A percentile compares a stretch with the other conserved stretches of the same genome.
Conservation (phyloP, 2,797 vertebrate species). For the Glyptemys insculpta region DNA sequence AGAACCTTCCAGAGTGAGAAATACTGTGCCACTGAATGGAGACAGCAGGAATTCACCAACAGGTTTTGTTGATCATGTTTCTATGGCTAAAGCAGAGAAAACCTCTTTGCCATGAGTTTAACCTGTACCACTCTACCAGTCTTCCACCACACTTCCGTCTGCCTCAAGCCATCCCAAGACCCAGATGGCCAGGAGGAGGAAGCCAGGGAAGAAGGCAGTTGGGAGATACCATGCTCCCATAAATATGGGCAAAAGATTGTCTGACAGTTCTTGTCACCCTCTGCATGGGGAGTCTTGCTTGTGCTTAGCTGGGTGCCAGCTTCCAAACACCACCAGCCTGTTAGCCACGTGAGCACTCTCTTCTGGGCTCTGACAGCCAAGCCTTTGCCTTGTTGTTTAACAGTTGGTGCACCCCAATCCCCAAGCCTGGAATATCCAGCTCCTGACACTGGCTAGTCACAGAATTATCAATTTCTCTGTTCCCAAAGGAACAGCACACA, state of each 20-base stretch:
- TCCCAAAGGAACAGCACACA: background rate
- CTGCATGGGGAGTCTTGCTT: background rate
- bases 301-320: background rate
- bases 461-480: background rate
- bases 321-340: background rate
- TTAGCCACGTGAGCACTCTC: background rate
- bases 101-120: background rate
- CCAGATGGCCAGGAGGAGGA: background rate
- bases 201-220: background rate
- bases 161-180: background rate
- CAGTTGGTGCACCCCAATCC: background rate
- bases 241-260: background rate
- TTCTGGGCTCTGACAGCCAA: background rate
- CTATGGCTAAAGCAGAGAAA: background rate
- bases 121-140: rapidly evolving
- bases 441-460: background rate
- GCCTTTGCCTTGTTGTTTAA: background rate
- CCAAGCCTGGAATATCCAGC: background rate
- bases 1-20: background rate
- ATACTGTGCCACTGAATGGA: background rate
- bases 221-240: background rate
- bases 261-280: background rate
- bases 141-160: background rate
- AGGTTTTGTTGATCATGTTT: background rate
- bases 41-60: background rate